phyloP scores from a whole-genome alignment of 2,888 invertebrate genomes.

The Rotaria sp. region DNA sequence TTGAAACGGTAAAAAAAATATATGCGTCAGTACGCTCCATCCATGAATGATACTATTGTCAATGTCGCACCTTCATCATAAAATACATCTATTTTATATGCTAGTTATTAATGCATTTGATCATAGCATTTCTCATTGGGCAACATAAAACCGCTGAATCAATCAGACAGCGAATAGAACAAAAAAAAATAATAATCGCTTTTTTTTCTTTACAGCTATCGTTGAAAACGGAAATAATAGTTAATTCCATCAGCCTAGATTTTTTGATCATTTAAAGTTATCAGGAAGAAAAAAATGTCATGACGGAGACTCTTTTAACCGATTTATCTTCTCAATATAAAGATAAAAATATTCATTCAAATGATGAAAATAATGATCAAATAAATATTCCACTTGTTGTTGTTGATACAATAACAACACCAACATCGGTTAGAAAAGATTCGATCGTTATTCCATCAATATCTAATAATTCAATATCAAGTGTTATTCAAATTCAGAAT shows the following conservation, averaged over 20 bases:
- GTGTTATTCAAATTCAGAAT: background rate
- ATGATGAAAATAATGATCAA: background rate
- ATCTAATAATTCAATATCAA: constrained; percentile 25
- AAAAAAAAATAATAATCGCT: background rate
- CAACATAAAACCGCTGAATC: background rate
- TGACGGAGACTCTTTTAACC: background rate
- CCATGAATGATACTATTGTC: background rate
- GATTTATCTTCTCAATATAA: background rate
- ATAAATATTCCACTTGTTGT: background rate
- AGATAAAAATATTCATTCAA: background rate
- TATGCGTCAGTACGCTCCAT: background rate
- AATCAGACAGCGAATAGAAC: background rate
- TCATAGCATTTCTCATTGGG: background rate
- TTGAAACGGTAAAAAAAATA: background rate
- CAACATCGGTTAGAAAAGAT: background rate
- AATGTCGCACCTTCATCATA: background rate
- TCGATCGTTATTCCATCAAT: background rate
- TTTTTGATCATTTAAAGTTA: background rate
- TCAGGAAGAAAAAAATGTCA: background rate
- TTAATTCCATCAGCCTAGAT: background rate
- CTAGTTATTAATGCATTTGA: background rate
- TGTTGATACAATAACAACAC: background rate
- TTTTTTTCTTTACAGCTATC: background rate
- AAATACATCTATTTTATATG: background rate
- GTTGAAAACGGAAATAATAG: background rate